These are phyloP conservation scores for Xenopus petersii DNA, from an alignment of 2,797 vertebrate genomes.

Conservation along the genomic window DNA sequence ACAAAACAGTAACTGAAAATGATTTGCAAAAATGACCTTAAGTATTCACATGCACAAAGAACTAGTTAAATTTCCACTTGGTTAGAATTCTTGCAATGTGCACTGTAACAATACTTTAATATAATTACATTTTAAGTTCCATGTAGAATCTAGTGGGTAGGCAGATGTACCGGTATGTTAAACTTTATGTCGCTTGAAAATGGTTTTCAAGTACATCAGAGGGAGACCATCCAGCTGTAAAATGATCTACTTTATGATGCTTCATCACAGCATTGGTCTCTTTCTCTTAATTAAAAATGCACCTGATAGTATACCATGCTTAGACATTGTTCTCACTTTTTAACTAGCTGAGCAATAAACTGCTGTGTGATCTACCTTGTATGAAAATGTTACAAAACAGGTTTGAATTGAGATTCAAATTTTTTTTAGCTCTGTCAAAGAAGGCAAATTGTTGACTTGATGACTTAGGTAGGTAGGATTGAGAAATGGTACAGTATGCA, in stretches of 20 bases:
- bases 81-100: slow-evolving; percentile 55
- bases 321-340: slow-evolving; percentile 30
- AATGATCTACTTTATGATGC: slow-evolving; percentile 88
- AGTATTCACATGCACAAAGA: slow-evolving; percentile 26
- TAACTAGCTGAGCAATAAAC: slow-evolving; percentile 42
- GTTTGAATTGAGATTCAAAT: background rate
- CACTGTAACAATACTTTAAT: slow-evolving; percentile 71
- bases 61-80: slow-evolving; percentile 59
- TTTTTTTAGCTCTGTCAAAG: background rate
- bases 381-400: slow-evolving; percentile 6
- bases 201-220: slow-evolving; percentile 89
- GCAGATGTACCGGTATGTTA: slow-evolving; percentile 96
- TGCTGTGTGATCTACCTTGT: slow-evolving; percentile 19
- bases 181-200: slow-evolving; percentile 98
- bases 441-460: background rate
- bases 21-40: slow-evolving; percentile 47
- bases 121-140: slow-evolving; percentile 89
- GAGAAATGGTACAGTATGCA: too few species aligned
- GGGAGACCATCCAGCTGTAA: slow-evolving; percentile 90
- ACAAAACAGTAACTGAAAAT: slow-evolving; percentile 31
- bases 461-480: too few species aligned
- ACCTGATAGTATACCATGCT: slow-evolving; percentile 61
- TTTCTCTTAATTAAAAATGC: slow-evolving; percentile 73
- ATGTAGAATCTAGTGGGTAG: slow-evolving; percentile 87
- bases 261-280: slow-evolving; percentile 61